Base-by-base conservation (phyloP, 53 echinoderm and acorn worm genomes). In the Holothuria leucospilota region DNA sequence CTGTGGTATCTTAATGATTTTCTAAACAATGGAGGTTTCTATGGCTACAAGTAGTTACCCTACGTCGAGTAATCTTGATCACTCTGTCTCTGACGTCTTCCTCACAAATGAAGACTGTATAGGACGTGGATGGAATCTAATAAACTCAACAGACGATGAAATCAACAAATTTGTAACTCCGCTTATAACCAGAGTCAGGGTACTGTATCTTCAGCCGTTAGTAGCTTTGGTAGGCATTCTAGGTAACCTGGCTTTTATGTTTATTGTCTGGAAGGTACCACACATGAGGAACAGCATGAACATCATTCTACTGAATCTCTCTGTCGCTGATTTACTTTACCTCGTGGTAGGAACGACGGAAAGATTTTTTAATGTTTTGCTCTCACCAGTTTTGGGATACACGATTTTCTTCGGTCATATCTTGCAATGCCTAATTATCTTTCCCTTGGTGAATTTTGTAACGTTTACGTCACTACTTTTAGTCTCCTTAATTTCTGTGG, bases 211-310 rank as follows among this genome's bases (percentile, higher is more conserved):
- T 20, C 70, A 38, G 4, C 70, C 70, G 6, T 2, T 27, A 12
- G 23, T 70, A 38, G 70, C 70, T 70, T 34, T 29, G 16, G 23
- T 70, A 39, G 70, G 70, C 34, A 11, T 70, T 24, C 70, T 70
- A 28, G 70, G 70, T 12, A 70, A 70, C 30, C 34, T 34, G 30
- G 70, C 30, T 9, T 70, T 70, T 40, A 70, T 70, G 20, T 70
- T 70, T 70, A 28, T 70, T 38, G 39, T 39, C 16, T 70, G 70
- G 70, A 29, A 70, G 39, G 70, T 70, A 7, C 39, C 70, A 38
- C 39, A 34, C 2, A 70, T 70, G 70, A 70, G 70, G 21, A 70
- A 70, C 70, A 70, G 6, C 34, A 70, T 70, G 70, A 70, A 70
- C 16, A 70, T 70, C 14, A 70, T 70, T 38, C 39, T 70, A 18